Conservation (phyloP, 2,113 vertebrate genomes). For the Lampris megalopsis region DNA sequence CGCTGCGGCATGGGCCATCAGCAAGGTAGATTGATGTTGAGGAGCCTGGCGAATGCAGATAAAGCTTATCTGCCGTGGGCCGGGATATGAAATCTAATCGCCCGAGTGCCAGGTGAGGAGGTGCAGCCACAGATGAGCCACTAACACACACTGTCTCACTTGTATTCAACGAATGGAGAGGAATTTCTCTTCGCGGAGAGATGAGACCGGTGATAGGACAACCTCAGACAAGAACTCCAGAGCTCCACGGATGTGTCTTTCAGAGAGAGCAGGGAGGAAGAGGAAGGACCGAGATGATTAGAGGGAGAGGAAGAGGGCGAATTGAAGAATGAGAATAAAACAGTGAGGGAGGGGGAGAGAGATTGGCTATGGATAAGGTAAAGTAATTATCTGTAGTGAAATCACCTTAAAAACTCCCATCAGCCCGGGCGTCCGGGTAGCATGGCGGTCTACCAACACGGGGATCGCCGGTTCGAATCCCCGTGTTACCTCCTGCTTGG, state of each 20-base stretch:
- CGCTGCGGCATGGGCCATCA: constrained; percentile 61
- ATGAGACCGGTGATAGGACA: constrained; percentile 73
- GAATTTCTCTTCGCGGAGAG: constrained; percentile 67
- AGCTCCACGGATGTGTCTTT: constrained; percentile 65
- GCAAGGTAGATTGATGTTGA: constrained; percentile 73
- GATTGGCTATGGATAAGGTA: constrained; percentile 48
- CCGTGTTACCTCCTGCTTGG: too few species aligned
- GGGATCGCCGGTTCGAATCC: too few species aligned
- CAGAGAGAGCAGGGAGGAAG: constrained; percentile 54
- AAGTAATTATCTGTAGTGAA: constrained; percentile 63
- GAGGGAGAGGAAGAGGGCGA: constrained; percentile 19
- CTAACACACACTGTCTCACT: constrained; percentile 71
- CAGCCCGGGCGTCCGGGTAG: constrained; percentile 9
- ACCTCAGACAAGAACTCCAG: constrained; percentile 71
- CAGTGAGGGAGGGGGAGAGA: constrained; percentile 16
- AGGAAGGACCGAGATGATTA: constrained; percentile 21
- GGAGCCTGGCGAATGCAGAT: constrained; percentile 79
- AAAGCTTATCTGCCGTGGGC: constrained; percentile 78
- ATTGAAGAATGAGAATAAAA: background rate
- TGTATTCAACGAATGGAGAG: constrained; percentile 77
- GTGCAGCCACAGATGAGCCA: constrained; percentile 71
- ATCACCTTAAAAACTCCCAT: constrained; percentile 59
- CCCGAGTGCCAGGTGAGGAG: constrained; percentile 80
- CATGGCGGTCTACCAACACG: too few species aligned
- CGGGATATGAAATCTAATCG: constrained; percentile 79